Evolutionary conservation across 2,113 vertebrate species (phyloP), one percentile per base, ranked within the genome.

Genomic region (Toxotes jaculatrix): DNA sequence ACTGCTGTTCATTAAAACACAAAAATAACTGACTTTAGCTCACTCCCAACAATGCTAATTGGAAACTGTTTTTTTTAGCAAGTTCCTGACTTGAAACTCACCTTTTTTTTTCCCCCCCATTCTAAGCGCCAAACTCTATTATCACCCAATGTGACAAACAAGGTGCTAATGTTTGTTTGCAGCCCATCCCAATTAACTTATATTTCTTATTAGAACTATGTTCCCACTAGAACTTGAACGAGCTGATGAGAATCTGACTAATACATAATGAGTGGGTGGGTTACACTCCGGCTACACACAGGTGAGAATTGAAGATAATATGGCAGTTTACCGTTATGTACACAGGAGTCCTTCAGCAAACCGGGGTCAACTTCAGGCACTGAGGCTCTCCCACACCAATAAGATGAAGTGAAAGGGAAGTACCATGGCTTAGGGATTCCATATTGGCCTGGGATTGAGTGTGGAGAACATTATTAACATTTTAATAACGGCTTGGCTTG

Each of bases 371-470:
- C 31, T 16, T 74, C 59, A 7, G 59, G 45, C 31, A 34, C 67
- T 1, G 85, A 57, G 53, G 95, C 62, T 4, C 95, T 96, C 0
- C 97, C 97, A 66, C 96, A 95, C 98, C 98, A 99, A 67, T 98
- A 98, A 0, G 97, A 97, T n/a, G 95, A 93, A 1, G 97, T 97
- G 66, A 97, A 97, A 55, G 96, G 98, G 77, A 99, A 99, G 89
- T 98, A 98, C 97, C 97, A 99, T 0, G 97, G 96, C 87, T 95
- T 97, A 4, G 98, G 96, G 85, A 99, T 97, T 56, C 98, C 98
- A 65, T 97, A 99, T 70, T 99, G 97, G 53, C 98, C 98, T 99
- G 90, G 86, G 95, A 89, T 79, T 34, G 71, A 61, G 76, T 60
- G 61, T 16, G 8, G 32, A 79, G 27, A 80, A 74, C 32, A 84